Evolutionary conservation across 2,797 vertebrate species (phyloP), one percentile per base, ranked within the genome.

Genomic region (Eulemur albifrons): DNA sequence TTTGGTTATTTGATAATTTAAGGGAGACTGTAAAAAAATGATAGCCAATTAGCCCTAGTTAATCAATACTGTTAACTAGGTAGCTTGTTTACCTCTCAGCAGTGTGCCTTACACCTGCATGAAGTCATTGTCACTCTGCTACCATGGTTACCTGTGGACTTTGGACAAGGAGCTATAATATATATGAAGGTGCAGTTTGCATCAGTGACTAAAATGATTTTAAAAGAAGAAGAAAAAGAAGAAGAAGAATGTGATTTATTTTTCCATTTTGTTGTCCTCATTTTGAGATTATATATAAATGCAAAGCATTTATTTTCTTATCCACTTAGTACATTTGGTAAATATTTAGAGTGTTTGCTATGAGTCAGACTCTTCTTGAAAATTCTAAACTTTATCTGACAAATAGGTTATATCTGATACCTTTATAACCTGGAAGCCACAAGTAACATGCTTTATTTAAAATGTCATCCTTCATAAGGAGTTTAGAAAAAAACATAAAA

Each of bases 71-170:
- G 3, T 75, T 67, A 23, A 48, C 12, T 76, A 67, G 14, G 4
- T 40, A 27, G 11, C 23, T 93, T 81, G 76, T 76, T 91, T 40
- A 85, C 4, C 30, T 85, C 57, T 81, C 10, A 77, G 59, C 27
- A 57, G 67, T 8, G 20, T 14, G 23, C 54, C 54, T 93, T 40
- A 35, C 27, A 1, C 7, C 25, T 63, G 25, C 4, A 1, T 35
- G 43, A 61, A 50, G 65, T 83, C 17, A 12, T 18, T 70, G 17
- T 5, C 14, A 57, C 30, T 54, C 13, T 75, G 85, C 63, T 73
- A 72, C 81, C 88, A 12, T 61, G 67, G 63, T 88, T 92, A 94
- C 79, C 23, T 93, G 48, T 89, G 63, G 45, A 88, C 61, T 75
- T 20, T 52, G 45, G 50, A 61, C 14, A 1, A 63, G 21, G 25